Evolutionary conservation across 2,888 invertebrate genomes (phyloP), one percentile per base, ranked within the genome.

Genomic region (Erpobdella octoculata): DNA sequence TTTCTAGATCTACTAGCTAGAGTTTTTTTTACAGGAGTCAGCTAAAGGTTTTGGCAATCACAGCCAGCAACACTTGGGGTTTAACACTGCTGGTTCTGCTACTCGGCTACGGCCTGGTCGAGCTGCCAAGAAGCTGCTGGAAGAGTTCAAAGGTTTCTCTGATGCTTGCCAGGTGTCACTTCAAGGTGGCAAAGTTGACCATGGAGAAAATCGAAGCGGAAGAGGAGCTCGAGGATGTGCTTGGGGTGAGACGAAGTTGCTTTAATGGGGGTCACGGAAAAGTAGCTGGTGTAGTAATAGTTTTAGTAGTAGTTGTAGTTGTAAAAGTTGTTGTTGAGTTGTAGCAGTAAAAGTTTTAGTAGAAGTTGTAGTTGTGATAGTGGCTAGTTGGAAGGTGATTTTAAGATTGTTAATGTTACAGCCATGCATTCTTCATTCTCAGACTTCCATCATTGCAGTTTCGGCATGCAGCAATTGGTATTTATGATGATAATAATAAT

Each of bases 11-110:
- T n/a, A n/a, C n/a, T n/a, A n/a, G n/a, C n/a, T n/a, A n/a, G n/a
- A n/a, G n/a, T n/a, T n/a, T n/a, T n/a, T n/a, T n/a, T 12, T 36
- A 36, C 81, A 89, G 89, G 78, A 87, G 88, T 72, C 92, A 95
- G 83, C 86, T 98, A 41, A 97, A 96, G 85, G 91, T 94, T 0
- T 94, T 99, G 76, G 93, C 96, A 33, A 93, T 97, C 3, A 93
- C 96, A 21, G 97, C 98, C 2, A 95, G 95, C 80, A 99, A 99
- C 82, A 98, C 98, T 0, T 99, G 98, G 98, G 98, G 98, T 72
- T 85, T 99, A 70, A 94, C 97, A 82, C 85, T 98, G 37, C 85
- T 99, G 65, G 92, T 98, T 64, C 85, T 98, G 31, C 86, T 99
- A 75, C 87, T 98, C 28, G 92, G 88, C 2, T 96, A 97, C 84